A percentile compares a stretch with the other conserved stretches of the same genome.
These are phyloP conservation scores for Babylonia areolata DNA, from an alignment of 1,140 invertebrate species.

Conservation along the genomic window DNA sequence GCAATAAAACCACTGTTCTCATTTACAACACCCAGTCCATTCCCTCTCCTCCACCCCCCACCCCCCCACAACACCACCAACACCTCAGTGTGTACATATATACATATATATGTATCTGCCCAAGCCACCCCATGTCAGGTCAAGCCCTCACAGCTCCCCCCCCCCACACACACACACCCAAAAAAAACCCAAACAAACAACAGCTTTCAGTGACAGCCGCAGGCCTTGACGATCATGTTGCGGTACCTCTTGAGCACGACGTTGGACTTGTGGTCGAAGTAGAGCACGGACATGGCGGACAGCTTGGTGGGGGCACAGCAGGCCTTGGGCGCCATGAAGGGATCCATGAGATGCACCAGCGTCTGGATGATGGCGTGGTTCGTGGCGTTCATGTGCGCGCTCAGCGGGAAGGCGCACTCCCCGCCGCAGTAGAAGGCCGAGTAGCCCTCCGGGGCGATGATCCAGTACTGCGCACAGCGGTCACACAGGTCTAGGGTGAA, in stretches of 20 bases:
- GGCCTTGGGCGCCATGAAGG: constrained; percentile 79
- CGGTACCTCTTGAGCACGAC: constrained; percentile 83
- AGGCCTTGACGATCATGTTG: constrained; percentile 82
- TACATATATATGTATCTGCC: too few species aligned
- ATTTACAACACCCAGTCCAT: too few species aligned
- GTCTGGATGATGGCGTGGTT: constrained; percentile 85
- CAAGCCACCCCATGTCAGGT: too few species aligned
- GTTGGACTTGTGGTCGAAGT: constrained; percentile 81
- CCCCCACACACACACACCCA: too few species aligned
- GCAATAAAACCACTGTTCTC: too few species aligned
- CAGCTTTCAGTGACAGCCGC: constrained; percentile 82
- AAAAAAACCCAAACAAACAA: too few species aligned
- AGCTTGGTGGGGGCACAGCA: constrained; percentile 83
- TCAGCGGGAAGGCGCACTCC: constrained; percentile 80
- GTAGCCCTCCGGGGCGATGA: constrained; percentile 81
- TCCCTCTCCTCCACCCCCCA: too few species aligned
- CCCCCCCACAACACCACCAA: too few species aligned
- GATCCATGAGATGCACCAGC: constrained; percentile 81
- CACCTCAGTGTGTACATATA: background rate
- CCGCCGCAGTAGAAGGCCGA: constrained; percentile 83
- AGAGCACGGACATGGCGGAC: constrained; percentile 81
- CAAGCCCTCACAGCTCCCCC: too few species aligned
- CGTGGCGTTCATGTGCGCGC: constrained; percentile 79
- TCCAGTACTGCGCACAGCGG: constrained; percentile 78
- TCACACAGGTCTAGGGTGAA: too few species aligned